Percentiles rank a stretch among this genome's conserved stretches.
Evolutionary conservation across 2,888 invertebrate genomes (phyloP).

Genomic region (Gryllus longicercus): DNA sequence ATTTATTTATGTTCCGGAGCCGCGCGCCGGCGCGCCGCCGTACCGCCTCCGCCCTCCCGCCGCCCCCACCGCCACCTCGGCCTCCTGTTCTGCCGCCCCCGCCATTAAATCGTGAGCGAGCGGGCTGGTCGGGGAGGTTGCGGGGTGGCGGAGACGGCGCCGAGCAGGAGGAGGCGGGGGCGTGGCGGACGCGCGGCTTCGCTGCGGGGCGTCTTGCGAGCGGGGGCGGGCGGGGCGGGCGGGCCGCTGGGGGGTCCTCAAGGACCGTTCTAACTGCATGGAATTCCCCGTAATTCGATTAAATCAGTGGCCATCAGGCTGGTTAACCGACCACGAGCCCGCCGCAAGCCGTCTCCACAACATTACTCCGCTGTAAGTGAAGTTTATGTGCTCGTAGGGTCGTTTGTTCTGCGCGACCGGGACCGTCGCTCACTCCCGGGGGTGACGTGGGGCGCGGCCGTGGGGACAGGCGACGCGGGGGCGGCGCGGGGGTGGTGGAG

Average conservation of each 20-base stretch:
- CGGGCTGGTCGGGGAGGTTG: neutral
- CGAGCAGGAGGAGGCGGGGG: neutral
- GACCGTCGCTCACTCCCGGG: neutral
- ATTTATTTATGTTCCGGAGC: neutral
- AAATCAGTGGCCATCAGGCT: neutral
- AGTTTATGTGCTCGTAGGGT: neutral
- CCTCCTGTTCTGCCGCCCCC: neutral
- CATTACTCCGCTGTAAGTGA: constrained; percentile 6
- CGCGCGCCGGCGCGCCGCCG: neutral
- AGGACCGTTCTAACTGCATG: constrained; percentile 7
- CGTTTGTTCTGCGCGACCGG: neutral
- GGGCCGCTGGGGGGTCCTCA: neutral
- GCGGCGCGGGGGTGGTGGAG: neutral
- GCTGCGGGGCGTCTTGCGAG: neutral
- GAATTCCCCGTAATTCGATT: constrained; percentile 17
- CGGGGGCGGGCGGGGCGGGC: neutral
- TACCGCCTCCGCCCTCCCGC: no score
- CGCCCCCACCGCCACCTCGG: no score
- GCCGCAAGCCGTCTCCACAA: constrained; percentile 17
- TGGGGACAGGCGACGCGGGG: neutral
- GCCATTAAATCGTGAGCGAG: neutral
- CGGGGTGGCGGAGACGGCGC: neutral
- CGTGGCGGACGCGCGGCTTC: neutral
- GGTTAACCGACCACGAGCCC: constrained; percentile 1
- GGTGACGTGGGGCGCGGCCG: neutral